Base-by-base conservation (phyloP, 2,888 invertebrate genomes). In the Acleris emargana region DNA sequence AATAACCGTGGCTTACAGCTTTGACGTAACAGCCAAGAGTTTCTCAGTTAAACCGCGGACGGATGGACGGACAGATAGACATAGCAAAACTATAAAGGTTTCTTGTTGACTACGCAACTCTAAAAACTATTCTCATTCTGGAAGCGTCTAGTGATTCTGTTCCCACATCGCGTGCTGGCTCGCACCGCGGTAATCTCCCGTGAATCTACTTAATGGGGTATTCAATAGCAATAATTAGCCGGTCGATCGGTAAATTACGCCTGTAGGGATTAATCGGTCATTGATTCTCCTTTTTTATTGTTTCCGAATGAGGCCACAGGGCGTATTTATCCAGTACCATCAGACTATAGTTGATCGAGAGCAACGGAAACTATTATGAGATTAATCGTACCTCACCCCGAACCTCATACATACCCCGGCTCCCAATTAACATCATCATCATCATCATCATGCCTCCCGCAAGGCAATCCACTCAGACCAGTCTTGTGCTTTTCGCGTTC, bases 191-290 rank as follows among this genome's bases (percentile, higher is more conserved):
- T 58, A 58, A 58, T 58, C 58, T 58, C 58, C 13, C 13, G 32
- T 17, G 47, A 32, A 58, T 58, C 58, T 58, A 45, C 47, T 32
- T 58, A 58, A 58, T 49, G 58, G 49, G 49, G 58, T 58, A 58
- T 58, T 58, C 38, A 49, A 58, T 49, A 38, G 58, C 58, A 58
- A 49, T 49, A 49, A 58, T 58, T 58, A 58, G 45, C 6, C 47
- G 20, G n/a, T n/a, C 32, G 58, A 58, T 20, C 32, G 32, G 58
- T n/a, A 32, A 38, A 58, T 58, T 28, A 45, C 28, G 49, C 20
- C 49, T 17, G 32, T 20, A 25, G 32, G 58, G 32, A 58, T 49
- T 58, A 58, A 47, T 49, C 49, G 42, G 42, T 16, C 28, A 58
- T 47, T 58, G 57, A 47, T 58, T 13, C n/a, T 28, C 3, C 47